phyloP scores from a whole-genome alignment of 1,140 invertebrate species.

The Oncopeltus fasciatus region DNA sequence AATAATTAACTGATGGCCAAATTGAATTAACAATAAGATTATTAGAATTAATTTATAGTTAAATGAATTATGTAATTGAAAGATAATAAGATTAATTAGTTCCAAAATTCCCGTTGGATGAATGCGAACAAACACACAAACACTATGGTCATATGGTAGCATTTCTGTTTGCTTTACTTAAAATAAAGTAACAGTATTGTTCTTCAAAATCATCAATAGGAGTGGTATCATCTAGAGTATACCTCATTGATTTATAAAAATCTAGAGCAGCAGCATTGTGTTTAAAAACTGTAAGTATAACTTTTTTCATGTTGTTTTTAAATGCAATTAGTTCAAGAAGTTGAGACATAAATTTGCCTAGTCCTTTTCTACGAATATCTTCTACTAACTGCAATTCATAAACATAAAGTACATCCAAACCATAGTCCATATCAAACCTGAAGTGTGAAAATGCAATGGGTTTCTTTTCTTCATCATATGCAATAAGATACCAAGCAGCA shows the following conservation, averaged over 20 bases:
- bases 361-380: conserved; percentile 46
- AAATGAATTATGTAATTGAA: no score
- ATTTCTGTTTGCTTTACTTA: conserved; percentile 19
- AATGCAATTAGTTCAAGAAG: conserved; percentile 59
- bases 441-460: conserved; percentile 61
- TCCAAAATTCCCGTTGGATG: no score
- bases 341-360: conserved; percentile 68
- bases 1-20: no score
- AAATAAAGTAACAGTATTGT: conserved; percentile 16
- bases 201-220: conserved; percentile 20
- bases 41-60: no score
- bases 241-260: conserved; percentile 41
- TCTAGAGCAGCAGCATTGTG: conserved; percentile 47
- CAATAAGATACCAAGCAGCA: conserved; percentile 53
- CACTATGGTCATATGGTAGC: no score
- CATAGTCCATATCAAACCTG: conserved; percentile 66
- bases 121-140: no score
- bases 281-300: conserved; percentile 68
- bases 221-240: conserved; percentile 23
- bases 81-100: no score
- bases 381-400: conserved; percentile 71
- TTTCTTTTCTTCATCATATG: conserved; percentile 33
- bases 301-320: conserved; percentile 55
- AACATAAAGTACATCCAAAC: conserved; percentile 62
- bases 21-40: no score